phyloP scores from a whole-genome alignment of 1,140 invertebrate genomes.

The Drosophila bifasciata region DNA sequence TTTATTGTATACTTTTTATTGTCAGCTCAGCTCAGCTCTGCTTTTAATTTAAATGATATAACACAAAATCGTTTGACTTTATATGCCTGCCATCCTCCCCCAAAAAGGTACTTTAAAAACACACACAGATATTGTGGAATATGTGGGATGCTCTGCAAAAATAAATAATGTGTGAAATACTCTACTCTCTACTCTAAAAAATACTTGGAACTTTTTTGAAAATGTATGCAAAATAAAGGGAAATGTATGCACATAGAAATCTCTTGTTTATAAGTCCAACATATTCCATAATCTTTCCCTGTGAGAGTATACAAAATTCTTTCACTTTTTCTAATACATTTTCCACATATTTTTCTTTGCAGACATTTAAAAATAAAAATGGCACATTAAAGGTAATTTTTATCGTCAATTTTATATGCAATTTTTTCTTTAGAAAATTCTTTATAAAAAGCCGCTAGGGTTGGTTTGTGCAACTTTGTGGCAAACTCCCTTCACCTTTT shows the following conservation, averaged over 20 bases:
- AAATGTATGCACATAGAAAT: neutral
- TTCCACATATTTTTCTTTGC: neutral
- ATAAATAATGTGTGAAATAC: neutral
- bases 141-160: constrained; percentile 26
- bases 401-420: constrained; percentile 68
- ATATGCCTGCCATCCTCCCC: constrained; percentile 45
- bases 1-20: constrained; percentile 67
- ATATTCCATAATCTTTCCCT: neutral
- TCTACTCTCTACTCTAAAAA: no score
- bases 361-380: constrained; percentile 57
- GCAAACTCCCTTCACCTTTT: constrained; percentile 10
- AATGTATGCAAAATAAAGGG: no score
- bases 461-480: constrained; percentile 25
- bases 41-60: constrained; percentile 81
- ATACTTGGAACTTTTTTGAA: neutral
- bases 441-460: constrained; percentile 18
- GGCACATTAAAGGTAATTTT: constrained; percentile 71
- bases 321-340: neutral
- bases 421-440: constrained; percentile 54
- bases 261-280: neutral
- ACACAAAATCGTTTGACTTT: constrained; percentile 59
- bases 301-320: constrained; percentile 17
- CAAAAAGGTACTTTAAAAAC: neutral
- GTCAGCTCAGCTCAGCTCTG: constrained; percentile 71
- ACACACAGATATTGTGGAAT: constrained; percentile 4